Percentiles rank a stretch among this genome's conserved stretches.
Evolutionary conservation across 2,113 vertebrate species (phyloP).

Genomic region (Pleuronectes platessa): DNA sequence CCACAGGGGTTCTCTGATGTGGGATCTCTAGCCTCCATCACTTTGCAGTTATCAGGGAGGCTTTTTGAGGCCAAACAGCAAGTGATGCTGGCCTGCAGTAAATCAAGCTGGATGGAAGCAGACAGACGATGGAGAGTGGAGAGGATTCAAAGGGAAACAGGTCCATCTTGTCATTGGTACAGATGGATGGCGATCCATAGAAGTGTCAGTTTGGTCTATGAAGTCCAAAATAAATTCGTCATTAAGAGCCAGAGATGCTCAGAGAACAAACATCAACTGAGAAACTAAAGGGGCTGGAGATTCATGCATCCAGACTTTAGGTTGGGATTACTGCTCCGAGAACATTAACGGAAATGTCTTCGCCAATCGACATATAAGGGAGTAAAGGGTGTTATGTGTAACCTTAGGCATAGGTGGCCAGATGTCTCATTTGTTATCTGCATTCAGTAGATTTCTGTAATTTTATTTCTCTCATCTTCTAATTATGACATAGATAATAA

Average conservation of each 20-base stretch:
- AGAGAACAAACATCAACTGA: too few relatives aligned
- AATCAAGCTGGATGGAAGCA: background rate
- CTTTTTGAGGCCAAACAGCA: slow-evolving; percentile 9
- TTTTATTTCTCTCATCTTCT: too few relatives aligned
- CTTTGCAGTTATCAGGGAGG: slow-evolving; percentile 19
- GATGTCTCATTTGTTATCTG: too few relatives aligned
- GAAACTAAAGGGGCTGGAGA: too few relatives aligned
- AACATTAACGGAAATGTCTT: too few relatives aligned
- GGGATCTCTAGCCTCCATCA: slow-evolving; percentile 7
- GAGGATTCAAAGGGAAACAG: background rate
- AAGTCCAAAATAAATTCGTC: background rate
- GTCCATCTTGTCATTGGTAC: background rate
- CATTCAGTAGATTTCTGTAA: too few relatives aligned
- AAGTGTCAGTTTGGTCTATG: slow-evolving; percentile 1
- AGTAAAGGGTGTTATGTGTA: too few relatives aligned
- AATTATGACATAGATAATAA: too few relatives aligned
- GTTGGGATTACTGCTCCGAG: too few relatives aligned
- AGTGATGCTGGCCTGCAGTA: background rate
- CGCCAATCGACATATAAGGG: too few relatives aligned
- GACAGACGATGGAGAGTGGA: background rate
- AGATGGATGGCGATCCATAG: background rate
- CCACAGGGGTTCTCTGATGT: slow-evolving; percentile 16
- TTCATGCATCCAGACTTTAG: too few relatives aligned
- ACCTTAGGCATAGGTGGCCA: too few relatives aligned
- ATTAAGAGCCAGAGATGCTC: background rate